A percentile compares a stretch with the other conserved stretches of the same genome.
Conservation (phyloP, 2,888 invertebrate species). For the Dione vanillae region DNA sequence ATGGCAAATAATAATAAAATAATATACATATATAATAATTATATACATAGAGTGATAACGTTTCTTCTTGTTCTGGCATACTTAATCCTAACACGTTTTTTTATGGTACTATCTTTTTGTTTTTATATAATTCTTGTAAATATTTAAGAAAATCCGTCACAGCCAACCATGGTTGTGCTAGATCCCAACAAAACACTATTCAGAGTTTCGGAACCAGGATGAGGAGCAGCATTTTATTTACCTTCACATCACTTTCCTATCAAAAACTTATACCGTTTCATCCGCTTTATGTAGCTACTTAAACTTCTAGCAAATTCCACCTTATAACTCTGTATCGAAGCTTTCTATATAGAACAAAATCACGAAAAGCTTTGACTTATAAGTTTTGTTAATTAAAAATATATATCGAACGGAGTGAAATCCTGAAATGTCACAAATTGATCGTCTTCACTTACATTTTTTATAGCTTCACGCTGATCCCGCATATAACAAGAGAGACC, state of each 20-base stretch:
- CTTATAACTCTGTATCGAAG: slow-evolving; percentile 9
- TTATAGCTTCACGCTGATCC: no score
- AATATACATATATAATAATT: no score
- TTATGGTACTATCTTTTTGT: no score
- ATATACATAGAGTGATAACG: no score
- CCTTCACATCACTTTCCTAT: slow-evolving; percentile 44
- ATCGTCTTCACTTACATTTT: no score
- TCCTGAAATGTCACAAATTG: no score
- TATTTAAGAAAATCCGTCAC: not conserved
- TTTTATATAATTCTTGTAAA: no score
- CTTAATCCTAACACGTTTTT: no score
- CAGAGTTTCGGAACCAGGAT: slow-evolving; percentile 34
- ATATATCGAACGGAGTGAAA: not conserved
- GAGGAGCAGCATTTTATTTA: slow-evolving; percentile 45
- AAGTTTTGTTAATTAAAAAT: not conserved
- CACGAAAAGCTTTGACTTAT: not conserved
- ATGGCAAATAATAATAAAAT: no score
- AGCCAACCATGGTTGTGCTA: slow-evolving; percentile 14
- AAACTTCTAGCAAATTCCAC: slow-evolving; percentile 35
- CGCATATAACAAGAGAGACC: no score
- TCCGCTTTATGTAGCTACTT: slow-evolving; percentile 42
- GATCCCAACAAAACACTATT: slow-evolving; percentile 32
- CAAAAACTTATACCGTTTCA: slow-evolving; percentile 45
- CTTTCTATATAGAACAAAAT: slow-evolving; percentile 24
- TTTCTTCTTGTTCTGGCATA: no score